These are phyloP conservation scores for Dromococcyx pavoninus DNA, from an alignment of 2,797 vertebrate species.

Conservation along the genomic window DNA sequence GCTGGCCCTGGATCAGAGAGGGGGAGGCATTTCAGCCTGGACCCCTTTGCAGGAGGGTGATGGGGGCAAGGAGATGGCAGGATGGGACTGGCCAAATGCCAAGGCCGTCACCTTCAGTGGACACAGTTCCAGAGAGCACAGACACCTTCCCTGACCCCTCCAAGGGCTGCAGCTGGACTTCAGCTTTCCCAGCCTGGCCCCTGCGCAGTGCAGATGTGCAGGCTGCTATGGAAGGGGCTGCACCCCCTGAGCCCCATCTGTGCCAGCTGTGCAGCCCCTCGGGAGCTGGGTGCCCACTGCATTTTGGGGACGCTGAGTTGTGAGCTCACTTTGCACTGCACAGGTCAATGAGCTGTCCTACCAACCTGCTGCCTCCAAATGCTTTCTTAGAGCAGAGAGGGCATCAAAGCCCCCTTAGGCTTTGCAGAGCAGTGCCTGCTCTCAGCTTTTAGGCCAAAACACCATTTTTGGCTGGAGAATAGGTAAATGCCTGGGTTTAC, in stretches of 20 bases:
- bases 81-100: neutral
- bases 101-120: neutral
- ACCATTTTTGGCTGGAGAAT: neutral
- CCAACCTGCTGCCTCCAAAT: neutral
- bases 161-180: fast-evolving
- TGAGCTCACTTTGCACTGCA: neutral
- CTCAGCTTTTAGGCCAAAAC: neutral
- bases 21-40: neutral
- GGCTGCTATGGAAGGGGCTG: neutral
- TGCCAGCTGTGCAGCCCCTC: neutral
- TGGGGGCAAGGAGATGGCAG: neutral
- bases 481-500: neutral
- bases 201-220: fast-evolving
- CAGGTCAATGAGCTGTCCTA: neutral
- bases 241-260: neutral
- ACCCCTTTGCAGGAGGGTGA: neutral
- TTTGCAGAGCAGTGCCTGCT: neutral
- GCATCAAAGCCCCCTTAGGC: neutral
- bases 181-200: neutral
- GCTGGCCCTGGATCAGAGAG: fast-evolving
- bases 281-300: neutral
- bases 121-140: neutral
- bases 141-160: neutral
- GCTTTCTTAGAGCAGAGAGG: neutral
- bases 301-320: fast-evolving